Conservation (phyloP, 1,140 invertebrate genomes). For the Lanistes nyassanus region DNA sequence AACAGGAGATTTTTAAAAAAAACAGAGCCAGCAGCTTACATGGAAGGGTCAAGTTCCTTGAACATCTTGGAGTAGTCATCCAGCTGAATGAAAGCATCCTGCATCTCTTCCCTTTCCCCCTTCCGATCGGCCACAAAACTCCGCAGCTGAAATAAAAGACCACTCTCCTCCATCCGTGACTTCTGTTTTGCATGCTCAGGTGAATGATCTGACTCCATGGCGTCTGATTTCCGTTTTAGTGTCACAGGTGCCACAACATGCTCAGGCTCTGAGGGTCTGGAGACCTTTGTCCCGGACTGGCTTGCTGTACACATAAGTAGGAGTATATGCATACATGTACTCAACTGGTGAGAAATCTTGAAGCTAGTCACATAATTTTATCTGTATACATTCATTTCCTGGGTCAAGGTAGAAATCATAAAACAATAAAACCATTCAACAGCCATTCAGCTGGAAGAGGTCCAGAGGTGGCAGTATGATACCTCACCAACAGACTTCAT, state of each 20-base stretch:
- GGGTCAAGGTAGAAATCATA: too few species aligned
- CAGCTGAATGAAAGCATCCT: slow-evolving; percentile 67
- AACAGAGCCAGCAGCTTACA: slow-evolving; percentile 56
- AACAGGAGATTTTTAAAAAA: neutral
- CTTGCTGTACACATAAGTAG: neutral
- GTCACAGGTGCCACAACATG: neutral
- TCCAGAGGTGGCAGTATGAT: too few species aligned
- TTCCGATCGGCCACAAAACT: slow-evolving; percentile 60
- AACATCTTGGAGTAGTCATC: slow-evolving; percentile 56
- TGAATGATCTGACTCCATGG: neutral
- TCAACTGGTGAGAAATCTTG: too few species aligned
- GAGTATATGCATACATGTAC: too few species aligned
- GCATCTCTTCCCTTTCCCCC: slow-evolving; percentile 71
- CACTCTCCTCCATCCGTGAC: neutral
- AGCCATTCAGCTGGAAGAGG: too few species aligned
- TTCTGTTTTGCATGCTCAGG: slow-evolving; percentile 8
- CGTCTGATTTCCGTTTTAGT: slow-evolving; percentile 8
- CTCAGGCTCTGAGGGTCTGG: neutral
- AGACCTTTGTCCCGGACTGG: neutral
- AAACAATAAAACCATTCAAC: too few species aligned
- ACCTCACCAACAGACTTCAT: too few species aligned
- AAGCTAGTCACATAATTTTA: too few species aligned
- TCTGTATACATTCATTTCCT: too few species aligned
- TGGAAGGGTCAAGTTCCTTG: slow-evolving; percentile 51
- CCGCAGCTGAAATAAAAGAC: slow-evolving; percentile 34